These are phyloP conservation scores for Andinoacara biseriatus DNA, from an alignment of 2,113 vertebrate genomes.

Conservation along the genomic window DNA sequence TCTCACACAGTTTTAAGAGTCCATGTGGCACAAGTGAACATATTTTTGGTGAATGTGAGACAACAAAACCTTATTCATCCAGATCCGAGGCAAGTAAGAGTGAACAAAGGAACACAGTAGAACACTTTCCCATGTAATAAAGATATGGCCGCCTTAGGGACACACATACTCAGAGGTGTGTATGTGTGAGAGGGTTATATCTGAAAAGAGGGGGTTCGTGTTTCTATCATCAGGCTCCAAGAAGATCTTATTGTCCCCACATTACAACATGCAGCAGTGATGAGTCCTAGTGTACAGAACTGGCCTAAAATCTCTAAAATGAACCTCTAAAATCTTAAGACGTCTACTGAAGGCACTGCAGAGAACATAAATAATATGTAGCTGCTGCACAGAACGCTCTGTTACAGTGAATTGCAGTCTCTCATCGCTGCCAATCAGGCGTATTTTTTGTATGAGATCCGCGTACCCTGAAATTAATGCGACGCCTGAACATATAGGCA, in stretches of 20 bases:
- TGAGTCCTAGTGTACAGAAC: not conserved
- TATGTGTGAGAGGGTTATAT: conserved; percentile 24
- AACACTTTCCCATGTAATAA: conserved; percentile 32
- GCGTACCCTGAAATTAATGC: not conserved
- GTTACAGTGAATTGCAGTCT: conserved; percentile 44
- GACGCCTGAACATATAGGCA: conserved; percentile 4
- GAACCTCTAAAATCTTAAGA: conserved; percentile 34
- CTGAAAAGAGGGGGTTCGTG: conserved; percentile 27
- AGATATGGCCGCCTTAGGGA: conserved; percentile 31
- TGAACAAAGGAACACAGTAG: conserved; percentile 31
- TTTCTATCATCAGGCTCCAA: conserved; percentile 38
- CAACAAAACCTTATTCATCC: conserved; percentile 23
- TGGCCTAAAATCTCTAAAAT: not conserved
- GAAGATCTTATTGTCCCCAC: conserved; percentile 40
- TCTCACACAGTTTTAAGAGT: conserved; percentile 5
- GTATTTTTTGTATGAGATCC: conserved; percentile 12
- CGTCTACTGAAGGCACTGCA: conserved; percentile 57
- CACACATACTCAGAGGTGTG: conserved; percentile 26
- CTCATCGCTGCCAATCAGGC: conserved; percentile 28
- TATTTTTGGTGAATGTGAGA: not conserved
- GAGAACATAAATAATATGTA: conserved; percentile 77
- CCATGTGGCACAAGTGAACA: not conserved
- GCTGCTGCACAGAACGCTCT: conserved; percentile 45
- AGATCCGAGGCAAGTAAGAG: conserved; percentile 22
- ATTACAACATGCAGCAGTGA: conserved; percentile 24